Conservation (phyloP, 2,888 invertebrate genomes). For the Pachycephus smyrnensis region DNA sequence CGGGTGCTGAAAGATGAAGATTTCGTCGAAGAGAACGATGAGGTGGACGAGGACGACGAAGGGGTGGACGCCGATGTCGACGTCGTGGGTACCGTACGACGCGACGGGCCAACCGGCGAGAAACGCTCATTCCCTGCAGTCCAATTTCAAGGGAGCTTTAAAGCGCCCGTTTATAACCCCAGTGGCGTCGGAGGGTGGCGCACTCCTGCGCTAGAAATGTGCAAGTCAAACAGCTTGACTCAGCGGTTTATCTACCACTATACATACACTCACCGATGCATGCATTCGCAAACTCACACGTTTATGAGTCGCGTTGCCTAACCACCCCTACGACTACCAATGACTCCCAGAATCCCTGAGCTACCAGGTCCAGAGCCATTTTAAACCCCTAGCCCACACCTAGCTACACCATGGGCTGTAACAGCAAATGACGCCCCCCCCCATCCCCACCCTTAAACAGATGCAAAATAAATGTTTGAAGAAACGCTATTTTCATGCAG, state of each 20-base stretch:
- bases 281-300: constrained; percentile 46
- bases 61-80: background rate
- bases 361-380: constrained; percentile 13
- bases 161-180: constrained; percentile 58
- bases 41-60: background rate
- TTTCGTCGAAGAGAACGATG: background rate
- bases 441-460: constrained; percentile 9
- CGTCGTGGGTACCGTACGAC: background rate
- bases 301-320: constrained; percentile 45
- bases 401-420: background rate
- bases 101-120: constrained; percentile 15
- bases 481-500: constrained; percentile 11
- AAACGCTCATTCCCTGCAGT: constrained; percentile 54
- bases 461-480: constrained; percentile 45
- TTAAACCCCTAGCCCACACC: constrained; percentile 19
- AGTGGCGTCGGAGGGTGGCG: constrained; percentile 45
- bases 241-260: constrained; percentile 57
- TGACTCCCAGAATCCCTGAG: constrained; percentile 4
- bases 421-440: background rate
- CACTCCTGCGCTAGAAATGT: constrained; percentile 58
- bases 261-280: constrained; percentile 42
- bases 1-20: background rate
- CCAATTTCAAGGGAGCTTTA: constrained; percentile 59
- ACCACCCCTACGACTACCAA: constrained; percentile 14
- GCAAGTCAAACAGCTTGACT: constrained; percentile 64